Percentiles rank a stretch among this genome's conserved stretches.
These are phyloP conservation scores for Tetramorium simillimum DNA, from an alignment of 1,140 invertebrate genomes.

Conservation along the genomic window DNA sequence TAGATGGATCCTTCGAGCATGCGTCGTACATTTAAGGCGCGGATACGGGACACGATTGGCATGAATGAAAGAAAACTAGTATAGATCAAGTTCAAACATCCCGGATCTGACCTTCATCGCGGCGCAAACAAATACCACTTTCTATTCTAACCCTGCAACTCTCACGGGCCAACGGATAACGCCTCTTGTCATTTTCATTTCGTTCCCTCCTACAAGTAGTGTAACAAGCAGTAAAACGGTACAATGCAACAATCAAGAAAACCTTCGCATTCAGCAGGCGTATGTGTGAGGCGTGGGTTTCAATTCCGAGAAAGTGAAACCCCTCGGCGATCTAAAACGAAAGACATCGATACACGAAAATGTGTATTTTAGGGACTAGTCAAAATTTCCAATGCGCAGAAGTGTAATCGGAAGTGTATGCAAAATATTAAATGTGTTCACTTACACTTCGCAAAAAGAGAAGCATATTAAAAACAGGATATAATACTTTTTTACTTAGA, in stretches of 20 bases:
- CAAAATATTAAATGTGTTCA: background rate
- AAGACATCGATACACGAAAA: background rate
- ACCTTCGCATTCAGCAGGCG: background rate
- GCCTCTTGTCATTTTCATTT: conserved; percentile 79
- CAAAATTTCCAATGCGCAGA: background rate
- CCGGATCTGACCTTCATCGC: conserved; percentile 82
- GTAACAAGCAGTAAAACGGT: conserved; percentile 29
- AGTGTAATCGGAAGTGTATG: background rate
- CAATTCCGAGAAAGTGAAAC: conserved; percentile 52
- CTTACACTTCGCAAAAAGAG: background rate
- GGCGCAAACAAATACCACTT: conserved; percentile 77
- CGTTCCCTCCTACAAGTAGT: conserved; percentile 49
- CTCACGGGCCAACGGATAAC: conserved; percentile 61
- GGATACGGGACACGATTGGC: conserved; percentile 52
- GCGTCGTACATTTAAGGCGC: conserved; percentile 7
- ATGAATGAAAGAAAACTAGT: conserved; percentile 81
- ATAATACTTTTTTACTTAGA: conserved; percentile 1
- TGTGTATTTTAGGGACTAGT: background rate
- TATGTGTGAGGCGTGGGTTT: background rate
- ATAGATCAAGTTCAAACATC: conserved; percentile 78
- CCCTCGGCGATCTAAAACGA: background rate
- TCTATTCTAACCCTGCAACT: conserved; percentile 81
- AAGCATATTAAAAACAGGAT: background rate
- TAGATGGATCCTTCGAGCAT: background rate
- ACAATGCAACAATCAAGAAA: conserved; percentile 30